Percentiles rank a stretch among this genome's conserved stretches.
These are phyloP conservation scores for Neelides folsomi DNA, from an alignment of 2,888 invertebrate genomes.

Conservation along the genomic window DNA sequence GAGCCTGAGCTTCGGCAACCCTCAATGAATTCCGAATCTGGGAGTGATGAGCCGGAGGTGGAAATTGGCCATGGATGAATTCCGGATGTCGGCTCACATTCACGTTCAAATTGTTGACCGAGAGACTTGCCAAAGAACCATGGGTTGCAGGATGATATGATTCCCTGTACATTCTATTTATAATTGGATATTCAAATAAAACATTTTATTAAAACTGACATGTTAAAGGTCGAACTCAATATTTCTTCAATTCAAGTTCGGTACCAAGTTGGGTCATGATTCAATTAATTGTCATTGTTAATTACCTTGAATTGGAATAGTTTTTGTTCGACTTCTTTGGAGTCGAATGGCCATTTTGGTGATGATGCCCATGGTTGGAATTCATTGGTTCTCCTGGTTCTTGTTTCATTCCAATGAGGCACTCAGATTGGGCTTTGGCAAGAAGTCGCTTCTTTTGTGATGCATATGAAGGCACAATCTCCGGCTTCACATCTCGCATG, in stretches of 20 bases:
- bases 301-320: conserved; percentile 1
- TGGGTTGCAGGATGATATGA: too few relatives aligned
- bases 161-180: too few relatives aligned
- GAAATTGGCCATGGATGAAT: conserved; percentile 17
- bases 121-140: too few relatives aligned
- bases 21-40: conserved; percentile 37
- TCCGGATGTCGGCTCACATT: neutral
- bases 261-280: too few relatives aligned
- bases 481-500: conserved; percentile 28
- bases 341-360: conserved; percentile 6
- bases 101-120: too few relatives aligned
- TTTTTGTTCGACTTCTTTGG: conserved; percentile 6
- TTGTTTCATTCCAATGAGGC: conserved; percentile 36
- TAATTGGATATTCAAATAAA: too few relatives aligned
- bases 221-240: neutral
- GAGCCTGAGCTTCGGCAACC: conserved; percentile 33
- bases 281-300: too few relatives aligned
- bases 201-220: neutral
- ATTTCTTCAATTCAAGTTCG: too few relatives aligned
- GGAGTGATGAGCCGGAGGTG: conserved; percentile 29
- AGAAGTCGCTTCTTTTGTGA: conserved; percentile 79
- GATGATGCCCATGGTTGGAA: conserved; percentile 5
- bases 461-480: conserved; percentile 31
- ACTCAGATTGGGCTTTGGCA: conserved; percentile 71
- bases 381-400: conserved; percentile 23